Evolutionary conservation across 37 sponge, comb jelly and placozoan genomes (phyloP).

Genomic region (Cliona cf. orientalis): DNA sequence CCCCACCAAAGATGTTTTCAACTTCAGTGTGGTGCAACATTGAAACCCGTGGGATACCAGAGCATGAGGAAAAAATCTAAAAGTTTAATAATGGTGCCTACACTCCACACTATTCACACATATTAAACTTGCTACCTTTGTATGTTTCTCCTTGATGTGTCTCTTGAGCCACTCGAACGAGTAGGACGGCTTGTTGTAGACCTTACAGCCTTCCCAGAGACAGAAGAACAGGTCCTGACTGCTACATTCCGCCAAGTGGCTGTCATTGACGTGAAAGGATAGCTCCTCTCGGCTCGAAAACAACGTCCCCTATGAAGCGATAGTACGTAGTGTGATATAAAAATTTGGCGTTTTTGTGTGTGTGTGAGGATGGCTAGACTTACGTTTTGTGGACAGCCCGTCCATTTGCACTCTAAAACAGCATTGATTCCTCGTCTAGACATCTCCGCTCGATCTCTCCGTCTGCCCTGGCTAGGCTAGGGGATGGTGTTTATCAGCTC

Average conservation of each 20-base stretch:
- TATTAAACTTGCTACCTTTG: slow-evolving; percentile 31
- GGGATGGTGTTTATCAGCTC: too few relatives aligned
- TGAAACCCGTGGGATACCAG: not conserved
- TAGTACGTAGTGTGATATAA: too few relatives aligned
- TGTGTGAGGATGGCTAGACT: too few relatives aligned
- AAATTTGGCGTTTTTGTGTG: too few relatives aligned
- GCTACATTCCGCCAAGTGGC: slow-evolving; percentile 27
- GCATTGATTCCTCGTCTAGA: too few relatives aligned
- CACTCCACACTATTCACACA: too few relatives aligned
- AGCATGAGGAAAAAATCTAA: not conserved
- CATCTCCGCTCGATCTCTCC: too few relatives aligned
- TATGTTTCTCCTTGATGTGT: slow-evolving; percentile 57
- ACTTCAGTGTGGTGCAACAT: too few relatives aligned
- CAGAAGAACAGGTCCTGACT: slow-evolving; percentile 57
- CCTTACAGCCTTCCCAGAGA: slow-evolving; percentile 81
- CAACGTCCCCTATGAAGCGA: not conserved
- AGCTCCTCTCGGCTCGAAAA: too few relatives aligned
- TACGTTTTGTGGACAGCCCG: slow-evolving; percentile 10
- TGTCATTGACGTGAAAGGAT: slow-evolving; percentile 51
- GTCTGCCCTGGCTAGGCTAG: too few relatives aligned
- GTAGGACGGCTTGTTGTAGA: slow-evolving; percentile 67
- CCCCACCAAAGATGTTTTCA: too few relatives aligned
- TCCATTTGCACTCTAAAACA: slow-evolving; percentile 16
- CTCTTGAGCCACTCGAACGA: slow-evolving; percentile 65
- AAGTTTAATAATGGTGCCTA: too few relatives aligned